A percentile compares a stretch with the other conserved stretches of the same genome.
Evolutionary conservation across 2,113 vertebrate species (phyloP).

Genomic region (Pavo muticus): DNA sequence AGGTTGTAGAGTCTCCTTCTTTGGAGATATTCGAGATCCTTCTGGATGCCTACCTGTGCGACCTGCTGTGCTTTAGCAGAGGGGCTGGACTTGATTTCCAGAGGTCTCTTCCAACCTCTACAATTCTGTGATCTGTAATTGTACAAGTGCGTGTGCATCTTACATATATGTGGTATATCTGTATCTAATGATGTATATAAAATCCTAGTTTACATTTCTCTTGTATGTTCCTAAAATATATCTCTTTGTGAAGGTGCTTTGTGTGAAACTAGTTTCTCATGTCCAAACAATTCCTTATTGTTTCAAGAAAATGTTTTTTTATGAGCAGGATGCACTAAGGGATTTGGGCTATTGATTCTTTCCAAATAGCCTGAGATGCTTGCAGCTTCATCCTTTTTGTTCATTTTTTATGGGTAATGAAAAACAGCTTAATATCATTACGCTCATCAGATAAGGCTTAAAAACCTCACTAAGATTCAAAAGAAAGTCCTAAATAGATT

Average conservation of each 20-base stretch:
- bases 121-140: no score
- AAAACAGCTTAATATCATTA: constrained; percentile 72
- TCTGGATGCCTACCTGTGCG: no score
- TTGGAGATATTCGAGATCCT: no score
- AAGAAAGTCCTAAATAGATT: constrained; percentile 44
- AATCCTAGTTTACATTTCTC: neutral
- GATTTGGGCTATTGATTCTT: constrained; percentile 53
- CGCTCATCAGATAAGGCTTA: constrained; percentile 63
- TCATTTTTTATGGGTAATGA: constrained; percentile 62
- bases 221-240: neutral
- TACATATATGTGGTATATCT: accelerated
- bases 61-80: no score
- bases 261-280: neutral
- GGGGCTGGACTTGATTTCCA: no score
- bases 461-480: constrained; percentile 36
- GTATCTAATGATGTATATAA: neutral
- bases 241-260: neutral
- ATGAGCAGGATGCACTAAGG: neutral
- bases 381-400: constrained; percentile 44
- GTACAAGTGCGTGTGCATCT: accelerated
- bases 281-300: neutral
- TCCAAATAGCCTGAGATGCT: neutral
- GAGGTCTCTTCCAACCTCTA: no score
- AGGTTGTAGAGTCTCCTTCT: no score
- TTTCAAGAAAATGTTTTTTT: neutral